Conservation (phyloP, 2,888 invertebrate species). For the Chrysina gloriosa region DNA sequence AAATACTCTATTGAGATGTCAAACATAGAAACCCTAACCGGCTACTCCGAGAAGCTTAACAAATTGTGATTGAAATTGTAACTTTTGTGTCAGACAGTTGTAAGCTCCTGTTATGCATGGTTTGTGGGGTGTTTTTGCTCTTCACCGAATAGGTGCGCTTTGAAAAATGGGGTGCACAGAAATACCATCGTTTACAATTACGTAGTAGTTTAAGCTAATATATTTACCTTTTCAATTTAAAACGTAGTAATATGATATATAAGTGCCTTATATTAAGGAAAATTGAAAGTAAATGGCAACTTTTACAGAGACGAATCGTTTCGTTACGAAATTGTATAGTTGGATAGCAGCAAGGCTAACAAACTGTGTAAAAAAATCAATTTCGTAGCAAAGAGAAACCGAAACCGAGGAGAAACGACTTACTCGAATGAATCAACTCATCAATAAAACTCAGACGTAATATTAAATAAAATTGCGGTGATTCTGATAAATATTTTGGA, state of each 20-base stretch:
- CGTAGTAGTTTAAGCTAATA: too few relatives aligned
- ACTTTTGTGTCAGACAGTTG: conserved; percentile 50
- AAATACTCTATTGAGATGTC: conserved; percentile 43
- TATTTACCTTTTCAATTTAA: not conserved
- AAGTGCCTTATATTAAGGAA: too few relatives aligned
- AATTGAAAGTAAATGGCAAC: not conserved
- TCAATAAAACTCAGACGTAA: not conserved
- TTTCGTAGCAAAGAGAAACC: conserved; percentile 5
- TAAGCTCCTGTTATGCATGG: conserved; percentile 47
- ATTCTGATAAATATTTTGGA: too few relatives aligned
- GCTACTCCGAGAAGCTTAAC: conserved; percentile 48
- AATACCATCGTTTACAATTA: too few relatives aligned
- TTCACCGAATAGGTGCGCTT: conserved; percentile 18
- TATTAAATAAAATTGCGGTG: too few relatives aligned
- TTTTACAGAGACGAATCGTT: not conserved
- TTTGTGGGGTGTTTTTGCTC: conserved; percentile 47
- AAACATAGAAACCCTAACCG: conserved; percentile 41
- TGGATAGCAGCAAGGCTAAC: conserved; percentile 9
- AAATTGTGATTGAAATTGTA: conserved; percentile 52
- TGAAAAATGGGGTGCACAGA: not conserved
- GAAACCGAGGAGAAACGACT: not conserved
- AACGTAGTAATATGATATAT: too few relatives aligned
- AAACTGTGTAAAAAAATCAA: conserved; percentile 1
- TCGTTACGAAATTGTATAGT: not conserved
- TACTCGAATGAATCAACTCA: not conserved